Base-by-base conservation (phyloP, 2,797 vertebrate species). In the Ctenosaura bakeri region DNA sequence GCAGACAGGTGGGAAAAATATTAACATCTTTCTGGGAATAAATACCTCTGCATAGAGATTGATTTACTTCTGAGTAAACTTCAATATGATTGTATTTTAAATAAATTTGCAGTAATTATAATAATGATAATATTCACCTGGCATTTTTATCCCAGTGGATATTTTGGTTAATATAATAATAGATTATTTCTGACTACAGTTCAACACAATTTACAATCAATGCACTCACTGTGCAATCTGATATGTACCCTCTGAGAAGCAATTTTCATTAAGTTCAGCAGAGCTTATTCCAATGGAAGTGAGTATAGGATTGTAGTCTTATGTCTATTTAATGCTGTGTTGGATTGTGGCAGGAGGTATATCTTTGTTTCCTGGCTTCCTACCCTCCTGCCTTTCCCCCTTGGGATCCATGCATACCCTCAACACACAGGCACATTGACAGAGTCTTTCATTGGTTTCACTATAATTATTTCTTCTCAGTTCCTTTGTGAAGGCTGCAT, bases 161-260 rank as follows among this genome's bases (percentile, higher is more conserved):
- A 35, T 54, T 89, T 74, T 77, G 56, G 59, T 52, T 42, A 84
- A 35, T 77, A 32, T 64, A 46, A 69, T 69, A 66, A 88, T 54
- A n/a, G 62, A 16, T 64, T 26, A 12, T 62, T 62, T 62, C 59
- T 76, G 22, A 54, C 18, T 38, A 73, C 32, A 12, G 12, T 54
- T 32, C 26, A 62, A 82, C 16, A 82, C 9, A 24, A 82, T 59
- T 88, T 26, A 42, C 82, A 81, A 62, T 59, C 4, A 82, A 18
- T 42, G 69, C 14, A 54, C 2, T 59, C 38, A 12, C 38, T 4
- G 14, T n/a, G 26, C 35, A 76, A 32, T 86, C 8, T 35, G 32
- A 42, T 26, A 4, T n/a, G 9, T 52, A 6, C 6, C 50, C 6
- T 8, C 52, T 52, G 52, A 52, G 52, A 52, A 52, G 56, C 74